These are phyloP conservation scores for Machimus atricapillus DNA, from an alignment of 2,888 invertebrate genomes.

Conservation along the genomic window DNA sequence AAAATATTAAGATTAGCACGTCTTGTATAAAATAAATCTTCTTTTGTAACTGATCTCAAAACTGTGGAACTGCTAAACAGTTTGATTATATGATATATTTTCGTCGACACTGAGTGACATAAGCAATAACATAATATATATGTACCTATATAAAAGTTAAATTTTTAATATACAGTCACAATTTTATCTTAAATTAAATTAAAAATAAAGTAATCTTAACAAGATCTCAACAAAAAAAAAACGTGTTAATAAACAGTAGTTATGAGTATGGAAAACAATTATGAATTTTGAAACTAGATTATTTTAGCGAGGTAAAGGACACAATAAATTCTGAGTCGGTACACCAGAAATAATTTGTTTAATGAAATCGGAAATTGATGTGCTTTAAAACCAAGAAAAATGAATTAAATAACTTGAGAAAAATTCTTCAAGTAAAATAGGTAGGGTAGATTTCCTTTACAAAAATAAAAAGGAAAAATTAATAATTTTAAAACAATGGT, in stretches of 20 bases:
- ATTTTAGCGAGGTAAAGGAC: not conserved
- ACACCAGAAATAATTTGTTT: not conserved
- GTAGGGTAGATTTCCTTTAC: not conserved
- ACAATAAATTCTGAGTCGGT: not conserved
- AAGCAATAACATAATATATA: not conserved
- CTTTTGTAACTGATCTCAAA: too few relatives aligned
- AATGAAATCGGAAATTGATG: not conserved
- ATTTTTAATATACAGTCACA: not conserved
- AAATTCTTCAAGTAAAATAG: not conserved
- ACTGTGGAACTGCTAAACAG: too few relatives aligned
- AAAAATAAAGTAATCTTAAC: not conserved
- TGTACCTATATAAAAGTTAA: not conserved
- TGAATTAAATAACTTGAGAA: not conserved
- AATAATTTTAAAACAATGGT: not conserved
- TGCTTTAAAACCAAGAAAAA: not conserved
- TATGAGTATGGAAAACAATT: not conserved
- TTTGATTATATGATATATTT: not conserved
- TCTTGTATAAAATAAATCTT: too few relatives aligned
- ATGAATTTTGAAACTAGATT: not conserved
- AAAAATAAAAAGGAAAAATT: not conserved
- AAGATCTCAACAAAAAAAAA: not conserved
- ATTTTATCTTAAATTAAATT: not conserved
- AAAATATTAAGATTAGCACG: too few relatives aligned
- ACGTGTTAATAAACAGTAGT: not conserved
- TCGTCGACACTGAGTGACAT: not conserved